A percentile compares a stretch with the other conserved stretches of the same genome.
These are phyloP conservation scores for Ophiothrix spiculata DNA, from an alignment of 35 echinoderm and acorn worm species.

Conservation along the genomic window DNA sequence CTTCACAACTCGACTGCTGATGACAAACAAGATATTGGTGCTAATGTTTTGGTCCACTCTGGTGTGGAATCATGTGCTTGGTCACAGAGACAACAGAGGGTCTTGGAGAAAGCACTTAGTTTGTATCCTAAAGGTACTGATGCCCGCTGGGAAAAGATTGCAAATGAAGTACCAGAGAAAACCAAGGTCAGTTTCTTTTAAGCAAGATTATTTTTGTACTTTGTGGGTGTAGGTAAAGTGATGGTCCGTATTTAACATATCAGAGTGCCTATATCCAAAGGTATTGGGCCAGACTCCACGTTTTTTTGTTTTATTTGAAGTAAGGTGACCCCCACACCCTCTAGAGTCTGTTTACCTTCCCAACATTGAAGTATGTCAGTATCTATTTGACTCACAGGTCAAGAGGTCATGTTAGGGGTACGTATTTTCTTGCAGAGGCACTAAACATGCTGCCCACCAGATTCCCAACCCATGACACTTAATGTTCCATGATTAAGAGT, in stretches of 20 bases:
- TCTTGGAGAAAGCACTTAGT: slow-evolving; percentile 83
- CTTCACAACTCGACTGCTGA: slow-evolving; percentile 19
- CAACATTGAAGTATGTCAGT: neutral
- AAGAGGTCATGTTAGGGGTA: neutral
- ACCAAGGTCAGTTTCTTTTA: slow-evolving; percentile 57
- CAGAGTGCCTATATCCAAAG: too few relatives aligned
- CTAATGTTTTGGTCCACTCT: slow-evolving; percentile 8
- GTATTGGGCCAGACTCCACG: too few relatives aligned
- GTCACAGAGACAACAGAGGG: slow-evolving; percentile 86
- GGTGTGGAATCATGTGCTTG: slow-evolving; percentile 63
- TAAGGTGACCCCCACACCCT: too few relatives aligned
- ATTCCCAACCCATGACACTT: too few relatives aligned
- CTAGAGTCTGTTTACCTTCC: neutral
- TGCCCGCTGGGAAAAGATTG: slow-evolving; percentile 87
- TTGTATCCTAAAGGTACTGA: slow-evolving; percentile 68
- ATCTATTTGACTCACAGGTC: too few relatives aligned
- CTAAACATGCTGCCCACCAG: too few relatives aligned
- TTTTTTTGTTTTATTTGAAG: neutral
- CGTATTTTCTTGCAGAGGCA: too few relatives aligned
- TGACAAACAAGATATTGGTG: slow-evolving; percentile 15
- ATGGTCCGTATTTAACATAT: neutral
- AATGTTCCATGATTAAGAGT: too few relatives aligned
- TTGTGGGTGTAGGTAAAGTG: slow-evolving; percentile 42
- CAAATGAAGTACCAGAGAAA: slow-evolving; percentile 76
- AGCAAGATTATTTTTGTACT: slow-evolving; percentile 58